A percentile compares a stretch with the other conserved stretches of the same genome.
These are phyloP conservation scores for Ceyx melanurus DNA, from an alignment of 2,113 vertebrate genomes.

Conservation along the genomic window DNA sequence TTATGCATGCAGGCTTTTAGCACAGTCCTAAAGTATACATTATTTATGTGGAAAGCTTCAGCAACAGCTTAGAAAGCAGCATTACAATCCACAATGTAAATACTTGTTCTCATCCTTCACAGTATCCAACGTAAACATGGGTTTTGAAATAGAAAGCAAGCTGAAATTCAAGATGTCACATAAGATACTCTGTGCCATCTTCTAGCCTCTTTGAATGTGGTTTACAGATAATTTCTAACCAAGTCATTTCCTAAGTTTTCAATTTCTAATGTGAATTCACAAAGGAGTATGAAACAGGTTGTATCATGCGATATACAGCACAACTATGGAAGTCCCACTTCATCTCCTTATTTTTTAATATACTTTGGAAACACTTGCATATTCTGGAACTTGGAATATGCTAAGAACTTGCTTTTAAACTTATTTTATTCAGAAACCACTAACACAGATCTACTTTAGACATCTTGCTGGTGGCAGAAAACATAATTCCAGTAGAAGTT, in stretches of 20 bases:
- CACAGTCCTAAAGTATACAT: not conserved
- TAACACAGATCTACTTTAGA: not conserved
- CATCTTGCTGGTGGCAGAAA: not conserved
- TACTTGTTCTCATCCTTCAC: not conserved
- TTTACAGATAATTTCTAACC: not conserved
- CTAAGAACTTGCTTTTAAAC: not conserved
- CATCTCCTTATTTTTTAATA: not conserved
- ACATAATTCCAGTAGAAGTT: not conserved
- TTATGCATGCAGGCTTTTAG: not conserved
- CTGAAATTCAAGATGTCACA: not conserved
- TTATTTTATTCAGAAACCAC: not conserved
- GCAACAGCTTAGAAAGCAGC: not conserved
- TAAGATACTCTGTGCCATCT: not conserved
- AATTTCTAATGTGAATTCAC: not conserved
- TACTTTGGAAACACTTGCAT: not conserved
- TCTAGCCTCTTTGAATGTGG: not conserved
- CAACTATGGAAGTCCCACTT: not conserved
- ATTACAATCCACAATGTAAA: not conserved
- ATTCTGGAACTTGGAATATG: not conserved
- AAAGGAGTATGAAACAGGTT: not conserved
- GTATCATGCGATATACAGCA: not conserved
- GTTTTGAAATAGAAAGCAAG: not conserved
- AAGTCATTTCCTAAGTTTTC: not conserved
- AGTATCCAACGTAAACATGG: not conserved
- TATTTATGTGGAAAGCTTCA: not conserved